Evolutionary conservation across 2,888 invertebrate species (phyloP), one percentile per base, ranked within the genome.

Genomic region (Troides aeacus): DNA sequence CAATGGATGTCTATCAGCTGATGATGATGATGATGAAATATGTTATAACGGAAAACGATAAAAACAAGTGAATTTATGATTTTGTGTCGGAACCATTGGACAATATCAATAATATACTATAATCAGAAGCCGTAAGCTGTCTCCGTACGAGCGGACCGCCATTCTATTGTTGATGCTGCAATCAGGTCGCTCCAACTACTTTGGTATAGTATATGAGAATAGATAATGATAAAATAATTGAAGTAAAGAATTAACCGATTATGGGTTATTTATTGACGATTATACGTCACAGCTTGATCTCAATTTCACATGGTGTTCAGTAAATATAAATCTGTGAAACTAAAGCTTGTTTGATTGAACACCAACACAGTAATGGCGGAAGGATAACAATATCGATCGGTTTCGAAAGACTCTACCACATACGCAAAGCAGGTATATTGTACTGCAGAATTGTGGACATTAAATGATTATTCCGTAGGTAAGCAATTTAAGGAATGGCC

Each of bases 121-220:
- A 79, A 78, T 75, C 74, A 69, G 72, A 74, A 65, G 67, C 79
- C 79, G 78, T 42, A 56, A 56, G 76, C 75, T 70, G 74, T 78
- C 74, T 79, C 50, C 46, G 56, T 58, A 21, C 59, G 18, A 69
- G 30, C 64, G 61, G 72, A 72, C 81, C 78, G 73, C 81, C 77
- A 84, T 85, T 83, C 81, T 80, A 79, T 85, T 84, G 84, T 85
- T 73, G 68, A 63, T 66, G 59, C 66, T 15, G 46, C 59, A 64
- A 59, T 30, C 17, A 62, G 39, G 30, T 23, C 24, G 61, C 53
- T 23, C 12, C 23, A 15, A 58, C 57, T 58, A n/a, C 12, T 24
- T 58, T 58, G 57, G 1, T 15, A 30, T 60, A 18, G 36, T 36
- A 18, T 3, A 30, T 18, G 15, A 60, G 30, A 60, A 30, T n/a